Conservation (phyloP, 2,797 vertebrate genomes). For the Sitta carolinensis region DNA sequence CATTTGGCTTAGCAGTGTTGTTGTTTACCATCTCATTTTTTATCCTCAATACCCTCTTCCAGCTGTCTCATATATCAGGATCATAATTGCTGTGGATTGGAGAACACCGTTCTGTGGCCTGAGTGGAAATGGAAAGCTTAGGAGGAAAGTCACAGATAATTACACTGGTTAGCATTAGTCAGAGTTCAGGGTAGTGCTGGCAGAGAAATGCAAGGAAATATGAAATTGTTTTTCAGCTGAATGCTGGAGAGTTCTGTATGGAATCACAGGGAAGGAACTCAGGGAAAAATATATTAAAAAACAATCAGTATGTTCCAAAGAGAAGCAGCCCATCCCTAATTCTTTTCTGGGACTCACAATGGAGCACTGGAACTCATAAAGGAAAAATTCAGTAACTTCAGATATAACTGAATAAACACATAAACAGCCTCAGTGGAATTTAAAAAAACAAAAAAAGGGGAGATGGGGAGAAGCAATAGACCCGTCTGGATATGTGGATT, state of each 20-base stretch:
- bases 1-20: not conserved
- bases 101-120: not conserved
- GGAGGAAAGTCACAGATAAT: slow-evolving; percentile 12
- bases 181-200: slow-evolving; percentile 1
- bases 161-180: slow-evolving; percentile 45
- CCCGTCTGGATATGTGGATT: not conserved
- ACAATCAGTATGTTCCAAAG: not conserved
- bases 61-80: not conserved
- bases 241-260: not conserved
- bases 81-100: not conserved
- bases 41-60: not conserved
- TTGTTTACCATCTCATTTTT: not conserved
- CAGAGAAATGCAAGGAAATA: slow-evolving; percentile 46
- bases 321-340: not conserved
- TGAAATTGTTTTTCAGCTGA: slow-evolving; percentile 14
- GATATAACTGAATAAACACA: not conserved
- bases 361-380: not conserved
- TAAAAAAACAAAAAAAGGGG: fast-evolving
- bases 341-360: not conserved
- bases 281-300: slow-evolving; percentile 30
- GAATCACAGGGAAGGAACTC: slow-evolving; percentile 3
- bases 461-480: not conserved
- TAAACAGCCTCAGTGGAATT: not conserved
- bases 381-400: slow-evolving; percentile 24
- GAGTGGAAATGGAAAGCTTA: slow-evolving; percentile 18